Conservation (phyloP, 2,797 vertebrate genomes). For the Somateria mollissima region DNA sequence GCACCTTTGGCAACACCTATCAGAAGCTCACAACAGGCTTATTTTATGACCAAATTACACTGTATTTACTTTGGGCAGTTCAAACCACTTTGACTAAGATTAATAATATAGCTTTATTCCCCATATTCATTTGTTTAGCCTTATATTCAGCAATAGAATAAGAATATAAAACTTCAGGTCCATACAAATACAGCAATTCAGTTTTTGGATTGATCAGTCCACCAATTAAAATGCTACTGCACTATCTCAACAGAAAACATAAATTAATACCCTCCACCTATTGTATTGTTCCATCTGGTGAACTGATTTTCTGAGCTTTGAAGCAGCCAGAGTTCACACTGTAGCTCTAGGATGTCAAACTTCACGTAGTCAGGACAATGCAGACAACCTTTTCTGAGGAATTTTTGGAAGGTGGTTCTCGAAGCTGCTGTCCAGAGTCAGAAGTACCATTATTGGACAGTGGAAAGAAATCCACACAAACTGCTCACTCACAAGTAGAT, state of each 20-base stretch:
- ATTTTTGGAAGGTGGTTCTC: not conserved
- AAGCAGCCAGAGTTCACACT: not conserved
- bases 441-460: rapidly evolving
- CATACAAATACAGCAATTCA: not conserved
- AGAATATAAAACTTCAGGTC: not conserved
- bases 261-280: not conserved
- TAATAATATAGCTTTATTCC: not conserved
- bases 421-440: not conserved
- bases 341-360: not conserved
- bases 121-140: not conserved
- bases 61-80: not conserved
- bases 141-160: not conserved
- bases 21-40: not conserved
- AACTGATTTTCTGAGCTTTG: not conserved
- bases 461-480: not conserved
- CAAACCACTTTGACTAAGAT: not conserved
- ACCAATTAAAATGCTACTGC: not conserved
- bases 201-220: not conserved
- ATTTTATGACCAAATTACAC: not conserved
- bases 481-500: not conserved
- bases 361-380: not conserved
- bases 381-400: not conserved
- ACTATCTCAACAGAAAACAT: not conserved
- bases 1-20: not conserved
- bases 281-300: not conserved